phyloP scores from a whole-genome alignment of 2,113 vertebrate genomes.

The Anseranas semipalmata region DNA sequence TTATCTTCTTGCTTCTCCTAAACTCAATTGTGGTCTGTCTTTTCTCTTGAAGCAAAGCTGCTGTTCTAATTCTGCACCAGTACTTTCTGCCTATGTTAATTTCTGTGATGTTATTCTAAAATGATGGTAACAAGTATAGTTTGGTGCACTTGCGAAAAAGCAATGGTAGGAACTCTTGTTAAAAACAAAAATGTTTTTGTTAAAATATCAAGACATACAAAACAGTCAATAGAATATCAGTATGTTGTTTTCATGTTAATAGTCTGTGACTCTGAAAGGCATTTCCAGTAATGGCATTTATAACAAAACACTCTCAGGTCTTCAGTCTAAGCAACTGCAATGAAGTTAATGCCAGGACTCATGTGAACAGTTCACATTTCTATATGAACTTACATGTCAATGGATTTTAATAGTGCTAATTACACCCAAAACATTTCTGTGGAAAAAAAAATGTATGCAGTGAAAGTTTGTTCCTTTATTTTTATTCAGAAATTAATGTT shows the following conservation, averaged over 20 bases:
- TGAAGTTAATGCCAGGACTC: neutral
- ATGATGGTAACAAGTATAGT: neutral
- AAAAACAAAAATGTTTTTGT: neutral
- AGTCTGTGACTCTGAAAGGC: neutral
- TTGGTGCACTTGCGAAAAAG: neutral
- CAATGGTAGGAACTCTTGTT: neutral
- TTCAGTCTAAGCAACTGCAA: neutral
- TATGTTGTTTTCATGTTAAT: neutral
- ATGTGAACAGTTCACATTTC: neutral
- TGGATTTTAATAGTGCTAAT: neutral
- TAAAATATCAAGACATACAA: neutral
- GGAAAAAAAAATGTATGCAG: neutral
- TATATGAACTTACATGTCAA: neutral
- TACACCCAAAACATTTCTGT: neutral
- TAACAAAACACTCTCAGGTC: neutral
- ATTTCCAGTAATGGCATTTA: neutral
- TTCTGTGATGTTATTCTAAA: neutral
- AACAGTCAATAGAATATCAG: fast-evolving
- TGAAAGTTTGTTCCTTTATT: neutral
- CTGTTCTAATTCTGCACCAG: neutral
- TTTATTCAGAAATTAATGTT: neutral
- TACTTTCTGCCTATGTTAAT: neutral
- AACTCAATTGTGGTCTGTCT: neutral
- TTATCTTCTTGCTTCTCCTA: neutral
- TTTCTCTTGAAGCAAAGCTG: neutral